A percentile compares a stretch with the other conserved stretches of the same genome.
These are phyloP conservation scores for Agrochola lota DNA, from an alignment of 2,888 invertebrate genomes.

Conservation along the genomic window DNA sequence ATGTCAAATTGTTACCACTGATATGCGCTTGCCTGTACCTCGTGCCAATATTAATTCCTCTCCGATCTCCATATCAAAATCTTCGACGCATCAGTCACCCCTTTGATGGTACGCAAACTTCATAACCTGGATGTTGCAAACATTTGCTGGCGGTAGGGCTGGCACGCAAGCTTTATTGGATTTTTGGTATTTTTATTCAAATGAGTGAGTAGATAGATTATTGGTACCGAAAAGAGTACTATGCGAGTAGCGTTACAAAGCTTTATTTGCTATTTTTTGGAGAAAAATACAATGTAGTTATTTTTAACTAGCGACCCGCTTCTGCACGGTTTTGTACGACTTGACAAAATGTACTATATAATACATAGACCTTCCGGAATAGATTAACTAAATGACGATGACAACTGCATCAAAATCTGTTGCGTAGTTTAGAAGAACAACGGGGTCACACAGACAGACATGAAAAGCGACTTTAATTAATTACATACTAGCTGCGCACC, in stretches of 20 bases:
- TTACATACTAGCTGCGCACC: too few species aligned
- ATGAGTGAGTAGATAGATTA: not conserved
- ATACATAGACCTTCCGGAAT: not conserved
- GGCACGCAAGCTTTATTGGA: not conserved
- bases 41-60: conserved; percentile 56
- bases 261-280: not conserved
- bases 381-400: not conserved
- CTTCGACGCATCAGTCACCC: conserved; percentile 58
- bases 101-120: conserved; percentile 62
- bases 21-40: not conserved
- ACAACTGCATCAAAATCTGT: not conserved
- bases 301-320: not conserved
- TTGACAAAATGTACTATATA: too few species aligned
- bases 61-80: conserved; percentile 48
- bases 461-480: too few species aligned
- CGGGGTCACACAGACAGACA: not conserved
- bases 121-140: conserved; percentile 59
- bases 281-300: not conserved
- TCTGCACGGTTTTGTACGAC: not conserved
- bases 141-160: conserved; percentile 46
- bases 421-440: not conserved
- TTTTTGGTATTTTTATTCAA: not conserved
- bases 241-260: not conserved
- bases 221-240: not conserved
- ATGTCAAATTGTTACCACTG: not conserved